These are phyloP conservation scores for Eumaeus atala DNA, from an alignment of 1,140 invertebrate species.

Conservation along the genomic window DNA sequence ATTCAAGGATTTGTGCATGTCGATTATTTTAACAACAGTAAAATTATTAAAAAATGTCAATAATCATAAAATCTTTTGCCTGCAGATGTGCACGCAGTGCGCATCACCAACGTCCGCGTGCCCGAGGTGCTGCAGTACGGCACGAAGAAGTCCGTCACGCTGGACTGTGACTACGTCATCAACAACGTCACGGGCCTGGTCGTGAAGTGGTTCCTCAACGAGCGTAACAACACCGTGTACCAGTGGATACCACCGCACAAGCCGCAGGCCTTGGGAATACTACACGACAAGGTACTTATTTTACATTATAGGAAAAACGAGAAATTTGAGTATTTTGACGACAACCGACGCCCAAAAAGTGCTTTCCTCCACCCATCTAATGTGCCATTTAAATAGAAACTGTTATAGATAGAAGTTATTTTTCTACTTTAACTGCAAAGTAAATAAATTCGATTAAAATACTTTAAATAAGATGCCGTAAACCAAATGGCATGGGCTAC, in stretches of 20 bases:
- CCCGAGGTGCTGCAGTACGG: slow-evolving; percentile 80
- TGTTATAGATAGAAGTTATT: no score
- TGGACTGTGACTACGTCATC: slow-evolving; percentile 84
- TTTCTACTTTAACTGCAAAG: no score
- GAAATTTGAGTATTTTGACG: no score
- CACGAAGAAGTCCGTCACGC: slow-evolving; percentile 75
- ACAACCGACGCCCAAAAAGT: no score
- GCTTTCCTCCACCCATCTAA: no score
- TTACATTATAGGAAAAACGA: no score
- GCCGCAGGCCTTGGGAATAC: slow-evolving; percentile 77
- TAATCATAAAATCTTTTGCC: slow-evolving; percentile 14
- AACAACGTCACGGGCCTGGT: slow-evolving; percentile 78
- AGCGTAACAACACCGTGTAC: slow-evolving; percentile 79
- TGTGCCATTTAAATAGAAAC: no score
- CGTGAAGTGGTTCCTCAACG: slow-evolving; percentile 85
- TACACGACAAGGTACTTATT: slow-evolving; percentile 73
- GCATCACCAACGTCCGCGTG: slow-evolving; percentile 80
- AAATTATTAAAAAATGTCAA: not conserved
- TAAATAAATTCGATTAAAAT: no score
- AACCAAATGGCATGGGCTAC: no score
- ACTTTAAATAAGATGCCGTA: no score
- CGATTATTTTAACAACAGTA: no score
- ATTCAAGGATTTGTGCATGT: no score
- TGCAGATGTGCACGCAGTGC: slow-evolving; percentile 63
- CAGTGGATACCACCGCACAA: slow-evolving; percentile 83